Evolutionary conservation across 1,140 invertebrate species (phyloP).

Genomic region (Drosophila azteca): DNA sequence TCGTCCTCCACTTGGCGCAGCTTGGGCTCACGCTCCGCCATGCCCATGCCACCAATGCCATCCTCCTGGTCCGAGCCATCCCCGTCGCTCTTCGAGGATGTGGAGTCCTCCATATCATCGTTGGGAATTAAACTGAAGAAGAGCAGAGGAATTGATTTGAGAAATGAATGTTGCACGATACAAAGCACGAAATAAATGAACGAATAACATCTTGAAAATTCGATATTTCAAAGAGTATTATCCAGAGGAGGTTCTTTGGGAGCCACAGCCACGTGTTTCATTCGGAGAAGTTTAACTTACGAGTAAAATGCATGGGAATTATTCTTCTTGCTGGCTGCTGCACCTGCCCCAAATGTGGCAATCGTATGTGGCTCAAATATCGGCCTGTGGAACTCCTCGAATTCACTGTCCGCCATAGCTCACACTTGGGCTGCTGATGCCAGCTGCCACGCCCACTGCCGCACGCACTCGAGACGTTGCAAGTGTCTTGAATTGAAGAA

Average conservation of each 20-base stretch:
- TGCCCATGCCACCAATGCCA: slow-evolving; percentile 40
- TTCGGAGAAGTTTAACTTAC: slow-evolving; percentile 84
- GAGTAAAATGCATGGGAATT: slow-evolving; percentile 88
- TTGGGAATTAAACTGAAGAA: slow-evolving; percentile 73
- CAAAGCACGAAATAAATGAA: too few relatives aligned
- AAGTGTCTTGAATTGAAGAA: not conserved
- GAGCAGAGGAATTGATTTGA: not conserved
- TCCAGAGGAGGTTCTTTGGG: slow-evolving; percentile 5
- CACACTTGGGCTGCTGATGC: slow-evolving; percentile 12
- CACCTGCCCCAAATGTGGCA: slow-evolving; percentile 90
- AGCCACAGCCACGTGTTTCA: slow-evolving; percentile 34
- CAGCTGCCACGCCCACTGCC: slow-evolving; percentile 58
- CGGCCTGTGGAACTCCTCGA: slow-evolving; percentile 94
- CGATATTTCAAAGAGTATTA: slow-evolving; percentile 11
- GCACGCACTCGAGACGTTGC: not conserved
- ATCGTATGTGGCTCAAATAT: slow-evolving; percentile 87
- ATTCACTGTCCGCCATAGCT: slow-evolving; percentile 94
- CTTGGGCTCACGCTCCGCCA: slow-evolving; percentile 41
- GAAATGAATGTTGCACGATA: not conserved
- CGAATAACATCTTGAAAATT: not conserved
- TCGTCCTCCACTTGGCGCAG: slow-evolving; percentile 79
- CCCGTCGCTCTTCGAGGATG: slow-evolving; percentile 90
- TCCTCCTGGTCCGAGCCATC: slow-evolving; percentile 85
- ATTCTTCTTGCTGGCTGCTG: slow-evolving; percentile 62
- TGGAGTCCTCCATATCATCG: slow-evolving; percentile 87